phyloP scores from a whole-genome alignment of 2,888 invertebrate genomes.

The Pristionchus entomophagus region DNA sequence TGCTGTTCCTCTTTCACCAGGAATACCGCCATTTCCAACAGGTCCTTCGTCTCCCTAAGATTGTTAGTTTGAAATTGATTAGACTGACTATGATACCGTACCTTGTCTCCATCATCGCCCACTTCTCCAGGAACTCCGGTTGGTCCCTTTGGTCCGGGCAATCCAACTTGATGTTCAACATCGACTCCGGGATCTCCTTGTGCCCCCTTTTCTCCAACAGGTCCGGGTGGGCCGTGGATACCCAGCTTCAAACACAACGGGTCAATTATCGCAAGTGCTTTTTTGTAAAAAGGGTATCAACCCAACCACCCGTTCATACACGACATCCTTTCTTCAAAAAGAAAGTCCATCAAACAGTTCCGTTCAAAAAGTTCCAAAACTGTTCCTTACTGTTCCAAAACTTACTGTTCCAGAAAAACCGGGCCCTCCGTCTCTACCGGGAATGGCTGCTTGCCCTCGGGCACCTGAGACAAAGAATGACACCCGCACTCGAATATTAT shows the following conservation, averaged over 20 bases:
- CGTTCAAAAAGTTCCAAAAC: no score
- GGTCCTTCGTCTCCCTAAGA: constrained; percentile 36
- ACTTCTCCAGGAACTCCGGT: constrained; percentile 61
- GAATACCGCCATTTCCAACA: neutral
- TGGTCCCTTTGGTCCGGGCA: constrained; percentile 66
- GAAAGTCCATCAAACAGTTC: no score
- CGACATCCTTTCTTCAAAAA: no score
- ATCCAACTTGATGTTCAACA: constrained; percentile 56
- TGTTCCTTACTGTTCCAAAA: no score
- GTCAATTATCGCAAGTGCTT: neutral
- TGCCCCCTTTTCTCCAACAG: constrained; percentile 64
- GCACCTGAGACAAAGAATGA: no score
- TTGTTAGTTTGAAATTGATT: neutral
- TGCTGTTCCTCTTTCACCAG: constrained; percentile 28
- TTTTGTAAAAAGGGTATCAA: no score
- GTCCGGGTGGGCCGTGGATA: constrained; percentile 66
- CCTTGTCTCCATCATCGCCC: constrained; percentile 17
- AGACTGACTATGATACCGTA: no score
- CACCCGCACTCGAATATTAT: no score
- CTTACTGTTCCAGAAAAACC: constrained; percentile 66
- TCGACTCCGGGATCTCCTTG: constrained; percentile 68
- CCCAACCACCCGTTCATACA: no score
- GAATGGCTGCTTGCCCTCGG: constrained; percentile 70
- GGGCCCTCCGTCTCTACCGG: constrained; percentile 69
- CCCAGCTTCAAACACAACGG: constrained; percentile 50